phyloP scores from a whole-genome alignment of 2,797 vertebrate genomes.

The Podarcis siculus region DNA sequence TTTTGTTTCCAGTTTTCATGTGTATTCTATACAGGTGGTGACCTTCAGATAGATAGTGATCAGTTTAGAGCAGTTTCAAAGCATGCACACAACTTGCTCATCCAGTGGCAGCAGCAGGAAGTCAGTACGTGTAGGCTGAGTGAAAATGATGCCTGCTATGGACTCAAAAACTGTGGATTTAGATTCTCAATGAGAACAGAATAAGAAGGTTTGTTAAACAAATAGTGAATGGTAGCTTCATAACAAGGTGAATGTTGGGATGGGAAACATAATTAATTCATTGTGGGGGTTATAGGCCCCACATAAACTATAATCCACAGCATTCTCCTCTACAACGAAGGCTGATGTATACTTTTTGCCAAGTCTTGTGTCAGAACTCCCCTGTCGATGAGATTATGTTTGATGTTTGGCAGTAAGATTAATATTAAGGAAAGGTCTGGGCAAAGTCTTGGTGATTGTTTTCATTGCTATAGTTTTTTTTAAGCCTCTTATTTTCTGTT shows the following conservation, averaged over 20 bases:
- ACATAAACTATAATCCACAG: neutral
- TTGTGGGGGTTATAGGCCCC: neutral
- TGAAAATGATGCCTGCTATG: neutral
- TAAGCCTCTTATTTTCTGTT: neutral
- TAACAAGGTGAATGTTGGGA: neutral
- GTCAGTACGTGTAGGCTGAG: neutral
- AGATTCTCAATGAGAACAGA: neutral
- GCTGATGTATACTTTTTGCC: neutral
- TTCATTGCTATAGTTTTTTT: neutral
- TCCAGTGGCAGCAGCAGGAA: neutral
- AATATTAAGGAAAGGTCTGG: neutral
- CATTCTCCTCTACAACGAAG: neutral
- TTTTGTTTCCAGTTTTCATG: constrained; percentile 21
- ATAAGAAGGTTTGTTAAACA: neutral
- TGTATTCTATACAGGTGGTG: neutral
- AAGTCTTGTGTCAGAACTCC: neutral
- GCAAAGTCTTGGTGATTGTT: neutral
- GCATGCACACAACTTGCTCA: neutral
- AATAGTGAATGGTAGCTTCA: neutral
- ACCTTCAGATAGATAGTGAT: neutral
- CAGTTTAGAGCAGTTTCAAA: neutral
- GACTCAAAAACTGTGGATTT: neutral
- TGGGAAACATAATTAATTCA: neutral
- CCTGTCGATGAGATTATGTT: neutral
- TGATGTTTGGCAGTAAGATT: neutral